Conservation (phyloP, 2,888 invertebrate genomes). For the Drosophila lacicola region DNA sequence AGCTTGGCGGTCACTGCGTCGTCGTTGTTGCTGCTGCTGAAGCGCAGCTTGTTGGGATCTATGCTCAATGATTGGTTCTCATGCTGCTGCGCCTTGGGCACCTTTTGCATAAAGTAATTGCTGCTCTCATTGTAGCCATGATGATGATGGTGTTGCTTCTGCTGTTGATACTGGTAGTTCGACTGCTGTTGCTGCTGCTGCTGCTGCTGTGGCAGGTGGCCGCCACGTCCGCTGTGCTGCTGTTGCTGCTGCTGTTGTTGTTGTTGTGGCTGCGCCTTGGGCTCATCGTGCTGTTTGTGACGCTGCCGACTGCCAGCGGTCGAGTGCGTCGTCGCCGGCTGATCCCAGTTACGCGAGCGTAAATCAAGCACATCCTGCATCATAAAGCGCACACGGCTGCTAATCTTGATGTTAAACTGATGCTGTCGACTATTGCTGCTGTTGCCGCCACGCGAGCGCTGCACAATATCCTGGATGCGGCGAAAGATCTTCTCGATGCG, state of each 20-base stretch:
- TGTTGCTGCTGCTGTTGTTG: conserved; percentile 45
- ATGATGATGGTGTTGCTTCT: conserved; percentile 57
- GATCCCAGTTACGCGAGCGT: conserved; percentile 81
- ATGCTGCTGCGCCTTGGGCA: conserved; percentile 71
- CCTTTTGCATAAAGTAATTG: conserved; percentile 73
- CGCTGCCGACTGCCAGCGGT: conserved; percentile 40
- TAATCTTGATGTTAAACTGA: conserved; percentile 72
- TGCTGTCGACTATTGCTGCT: conserved; percentile 38
- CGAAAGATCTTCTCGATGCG: conserved; percentile 81
- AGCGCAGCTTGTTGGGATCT: conserved; percentile 80
- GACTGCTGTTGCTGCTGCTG: conserved; percentile 33
- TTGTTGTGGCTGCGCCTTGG: conserved; percentile 43
- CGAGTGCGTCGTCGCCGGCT: conserved; percentile 46
- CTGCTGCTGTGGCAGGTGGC: conserved; percentile 14
- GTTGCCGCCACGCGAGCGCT: conserved; percentile 56
- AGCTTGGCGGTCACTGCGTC: conserved; percentile 63
- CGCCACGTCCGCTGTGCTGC: conserved; percentile 18
- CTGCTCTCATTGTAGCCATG: conserved; percentile 43
- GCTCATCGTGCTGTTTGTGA: conserved; percentile 46
- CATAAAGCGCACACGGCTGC: conserved; percentile 84
- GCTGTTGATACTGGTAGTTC: conserved; percentile 49
- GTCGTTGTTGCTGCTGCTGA: conserved; percentile 65
- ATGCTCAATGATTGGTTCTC: conserved; percentile 73
- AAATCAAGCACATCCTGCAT: conserved; percentile 83
- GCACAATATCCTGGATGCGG: conserved; percentile 73